Evolutionary conservation across 2,888 invertebrate species (phyloP), one percentile per base, ranked within the genome.

Genomic region (Orgyia antiqua): DNA sequence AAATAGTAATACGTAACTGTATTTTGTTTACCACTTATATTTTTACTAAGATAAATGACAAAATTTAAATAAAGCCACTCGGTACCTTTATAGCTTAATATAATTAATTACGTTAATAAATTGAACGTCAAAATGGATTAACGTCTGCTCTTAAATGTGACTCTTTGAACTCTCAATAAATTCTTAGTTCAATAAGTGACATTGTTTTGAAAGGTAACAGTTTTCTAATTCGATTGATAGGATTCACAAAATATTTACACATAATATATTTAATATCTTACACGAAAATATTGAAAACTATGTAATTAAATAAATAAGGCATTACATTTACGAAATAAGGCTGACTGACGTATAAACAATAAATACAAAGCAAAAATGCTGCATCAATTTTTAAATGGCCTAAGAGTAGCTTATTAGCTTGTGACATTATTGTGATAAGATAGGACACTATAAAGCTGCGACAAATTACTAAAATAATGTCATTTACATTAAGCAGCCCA

Each of bases 401-500:
- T n/a, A n/a, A n/a, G n/a, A n/a, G n/a, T 44, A 2, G 20, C 9
- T 20, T 9, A 62, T 60, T 55, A 56, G 45, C 42, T 33, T 26
- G 58, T 60, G 51, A 52, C 36, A 31, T 28, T 26, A 43, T 41
- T 45, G 38, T 54, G 54, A 61, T 58, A 55, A 51, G 55, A 53
- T 57, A 59, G 66, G 57, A 48, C 42, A 56, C 51, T 51, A 64
- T 51, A 49, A 58, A 50, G 44, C 54, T 52, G 51, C 42, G 43
- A 55, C 45, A 58, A 61, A 57, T 60, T 60, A 56, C 49, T 54
- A 45, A 53, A n/a, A n/a, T n/a, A n/a, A 54, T 68, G 68, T 66
- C 69, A 68, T 68, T 76, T 58, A 67, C 60, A 68, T 54, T 58
- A 56, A 63, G 58, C 54, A 58, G 46, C 55, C 27, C 56, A 50